Conservation (phyloP, 1,140 invertebrate genomes). For the Procambarus virginalis region DNA sequence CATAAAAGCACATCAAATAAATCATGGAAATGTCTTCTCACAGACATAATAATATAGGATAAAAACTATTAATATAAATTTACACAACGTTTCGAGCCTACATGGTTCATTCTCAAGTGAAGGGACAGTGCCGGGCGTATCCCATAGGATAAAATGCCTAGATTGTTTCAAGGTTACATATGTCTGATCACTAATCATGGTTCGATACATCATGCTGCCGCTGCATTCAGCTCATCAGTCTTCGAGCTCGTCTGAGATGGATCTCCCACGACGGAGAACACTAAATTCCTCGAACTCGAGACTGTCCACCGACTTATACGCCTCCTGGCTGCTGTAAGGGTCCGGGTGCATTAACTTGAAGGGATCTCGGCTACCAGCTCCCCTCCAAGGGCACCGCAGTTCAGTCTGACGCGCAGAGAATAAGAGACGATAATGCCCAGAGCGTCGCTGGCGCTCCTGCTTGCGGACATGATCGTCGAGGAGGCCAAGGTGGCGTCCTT, state of each 20-base stretch:
- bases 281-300: slow-evolving; percentile 29
- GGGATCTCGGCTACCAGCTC: slow-evolving; percentile 82
- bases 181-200: too few species aligned
- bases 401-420: slow-evolving; percentile 88
- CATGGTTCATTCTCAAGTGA: too few species aligned
- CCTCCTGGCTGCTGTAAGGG: not conserved
- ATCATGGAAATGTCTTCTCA: too few species aligned
- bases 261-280: slow-evolving; percentile 1
- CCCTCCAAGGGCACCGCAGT: slow-evolving; percentile 90
- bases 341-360: slow-evolving; percentile 45
- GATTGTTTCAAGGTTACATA: too few species aligned
- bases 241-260: slow-evolving; percentile 17
- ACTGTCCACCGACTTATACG: slow-evolving; percentile 2
- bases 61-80: too few species aligned
- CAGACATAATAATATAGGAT: too few species aligned
- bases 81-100: too few species aligned
- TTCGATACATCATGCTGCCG: too few species aligned
- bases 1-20: too few species aligned
- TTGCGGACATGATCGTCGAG: slow-evolving; percentile 87
- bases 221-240: not conserved
- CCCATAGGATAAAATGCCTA: too few species aligned
- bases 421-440: slow-evolving; percentile 94
- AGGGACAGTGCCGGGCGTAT: too few species aligned
- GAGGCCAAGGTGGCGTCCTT: slow-evolving; percentile 93
- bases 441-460: slow-evolving; percentile 85